Base-by-base conservation (phyloP, 2,113 vertebrate genomes). In the Aramus guarauna region DNA sequence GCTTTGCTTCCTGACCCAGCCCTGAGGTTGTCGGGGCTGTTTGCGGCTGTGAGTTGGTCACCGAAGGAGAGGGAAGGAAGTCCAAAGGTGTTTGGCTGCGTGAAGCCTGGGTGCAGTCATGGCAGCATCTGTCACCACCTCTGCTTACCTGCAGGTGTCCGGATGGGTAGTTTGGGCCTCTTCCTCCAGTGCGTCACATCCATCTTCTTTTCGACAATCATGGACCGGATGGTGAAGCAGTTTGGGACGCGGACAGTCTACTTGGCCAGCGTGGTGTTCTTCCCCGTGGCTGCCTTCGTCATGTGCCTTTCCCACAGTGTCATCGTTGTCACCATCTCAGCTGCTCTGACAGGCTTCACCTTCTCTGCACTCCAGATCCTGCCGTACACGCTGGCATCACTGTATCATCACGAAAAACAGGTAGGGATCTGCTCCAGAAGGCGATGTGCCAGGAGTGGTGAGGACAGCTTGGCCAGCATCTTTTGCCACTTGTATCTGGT, bases 141-240 rank as follows among this genome's bases (percentile, higher is more conserved):
- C 47, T 95, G 24, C 78, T 84, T 74, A 1, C 88, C 59, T 15
- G 4, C 96, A 99, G 99, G 99, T 43, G 98, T 99, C 69, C 98
- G 98, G 9, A 98, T 99, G 98, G 99, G 98, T 53, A 99, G 99
- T 55, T 43, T 99, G 96, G 99, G 99, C 10, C 98, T 99, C 39
- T 99, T 99, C 94, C 98, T 99, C 74, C 99, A 99, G 90, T 99
- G 98, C 7, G 97, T 98, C 94, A 98, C 98, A 26, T 99, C 99
- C 69, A 97, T 98, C 94, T 85, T 98, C 94, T 98, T 98, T 82
- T 99, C 99, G 9, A 90, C 98, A 90, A 96, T 98, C 94, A 99
- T 99, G 98, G 98, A 99, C 96, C 86, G 98, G 83, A 92, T 99
- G 97, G 98, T 99, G 93, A 98, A 98, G 89, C 95, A 74, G 9